Evolutionary conservation across 1,140 invertebrate genomes (phyloP).

Genomic region (Drosophila mauritiana): DNA sequence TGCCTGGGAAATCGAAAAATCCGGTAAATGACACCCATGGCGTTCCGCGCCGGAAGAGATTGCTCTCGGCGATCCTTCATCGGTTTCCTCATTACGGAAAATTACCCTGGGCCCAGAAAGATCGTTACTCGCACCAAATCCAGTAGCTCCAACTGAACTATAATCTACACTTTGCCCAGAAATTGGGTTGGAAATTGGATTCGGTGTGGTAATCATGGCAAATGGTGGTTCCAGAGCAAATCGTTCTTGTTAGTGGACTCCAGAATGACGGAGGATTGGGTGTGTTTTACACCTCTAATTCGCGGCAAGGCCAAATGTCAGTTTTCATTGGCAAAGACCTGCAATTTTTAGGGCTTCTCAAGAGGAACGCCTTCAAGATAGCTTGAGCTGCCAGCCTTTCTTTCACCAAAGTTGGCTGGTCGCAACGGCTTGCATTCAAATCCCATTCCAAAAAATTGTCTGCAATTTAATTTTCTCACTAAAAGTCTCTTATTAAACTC

Average conservation of each 20-base stretch:
- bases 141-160: slow-evolving; percentile 5
- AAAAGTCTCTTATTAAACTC: not conserved
- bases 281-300: slow-evolving; percentile 17
- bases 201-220: slow-evolving; percentile 8
- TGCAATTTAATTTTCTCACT: not conserved
- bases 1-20: slow-evolving; percentile 36
- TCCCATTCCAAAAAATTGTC: not conserved
- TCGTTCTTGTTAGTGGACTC: slow-evolving; percentile 29
- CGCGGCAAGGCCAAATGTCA: slow-evolving; percentile 24
- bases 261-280: not conserved
- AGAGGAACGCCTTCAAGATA: not conserved
- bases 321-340: slow-evolving; percentile 22
- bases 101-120: slow-evolving; percentile 5
- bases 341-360: slow-evolving; percentile 23
- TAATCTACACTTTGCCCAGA: slow-evolving; percentile 31
- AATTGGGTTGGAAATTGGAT: slow-evolving; percentile 21
- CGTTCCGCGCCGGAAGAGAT: slow-evolving; percentile 52
- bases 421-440: not conserved
- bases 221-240: slow-evolving; percentile 10
- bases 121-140: slow-evolving; percentile 24
- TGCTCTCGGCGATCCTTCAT: slow-evolving; percentile 20
- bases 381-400: not conserved
- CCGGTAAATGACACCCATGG: slow-evolving; percentile 38
- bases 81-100: slow-evolving; percentile 34
- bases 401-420: not conserved